Conservation (phyloP, 2,888 invertebrate species). For the Microplitis manilae region DNA sequence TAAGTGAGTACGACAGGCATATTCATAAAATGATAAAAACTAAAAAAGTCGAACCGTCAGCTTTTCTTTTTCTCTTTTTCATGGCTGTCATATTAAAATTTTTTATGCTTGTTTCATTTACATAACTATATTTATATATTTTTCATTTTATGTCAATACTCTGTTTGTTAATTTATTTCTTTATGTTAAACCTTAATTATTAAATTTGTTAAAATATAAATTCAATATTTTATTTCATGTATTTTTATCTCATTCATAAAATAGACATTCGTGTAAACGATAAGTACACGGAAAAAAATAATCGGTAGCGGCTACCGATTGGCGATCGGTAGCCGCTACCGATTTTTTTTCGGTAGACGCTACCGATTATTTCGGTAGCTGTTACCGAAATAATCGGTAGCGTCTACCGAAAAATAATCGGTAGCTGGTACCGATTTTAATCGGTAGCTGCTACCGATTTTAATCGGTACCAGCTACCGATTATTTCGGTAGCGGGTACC, state of each 20-base stretch:
- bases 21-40: constrained; percentile 16
- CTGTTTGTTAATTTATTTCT: not conserved
- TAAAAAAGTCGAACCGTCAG: constrained; percentile 4
- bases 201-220: not conserved
- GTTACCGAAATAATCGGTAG: no score
- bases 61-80: constrained; percentile 31
- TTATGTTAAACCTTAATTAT: not conserved
- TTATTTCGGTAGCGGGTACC: no score
- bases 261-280: no score
- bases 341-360: no score
- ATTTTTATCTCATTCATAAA: not conserved
- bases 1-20: constrained; percentile 78
- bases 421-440: no score
- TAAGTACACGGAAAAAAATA: no score
- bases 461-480: no score
- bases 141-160: not conserved
- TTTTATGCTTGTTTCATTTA: constrained; percentile 11
- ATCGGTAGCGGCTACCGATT: no score
- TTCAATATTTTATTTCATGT: not conserved
- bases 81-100: not conserved
- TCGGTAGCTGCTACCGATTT: no score
- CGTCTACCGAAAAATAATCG: no score
- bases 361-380: no score
- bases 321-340: no score
- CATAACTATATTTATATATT: not conserved